phyloP scores from a whole-genome alignment of 2,888 invertebrate species.

The Acheta domesticus region DNA sequence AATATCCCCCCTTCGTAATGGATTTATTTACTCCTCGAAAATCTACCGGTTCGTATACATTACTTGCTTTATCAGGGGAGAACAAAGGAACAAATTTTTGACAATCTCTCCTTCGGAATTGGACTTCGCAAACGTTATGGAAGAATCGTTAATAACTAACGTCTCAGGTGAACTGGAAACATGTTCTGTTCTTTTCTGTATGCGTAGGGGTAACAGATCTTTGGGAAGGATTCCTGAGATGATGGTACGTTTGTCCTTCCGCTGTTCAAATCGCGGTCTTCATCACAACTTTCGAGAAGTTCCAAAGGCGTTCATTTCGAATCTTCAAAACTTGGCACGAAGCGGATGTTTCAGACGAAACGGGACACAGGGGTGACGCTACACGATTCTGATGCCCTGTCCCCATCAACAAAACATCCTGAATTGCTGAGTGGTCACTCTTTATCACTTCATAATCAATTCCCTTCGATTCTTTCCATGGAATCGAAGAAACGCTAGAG shows the following conservation, averaged over 20 bases:
- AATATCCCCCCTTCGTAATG: too few species aligned
- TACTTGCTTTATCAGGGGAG: background rate
- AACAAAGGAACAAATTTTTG: background rate
- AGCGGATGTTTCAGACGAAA: background rate
- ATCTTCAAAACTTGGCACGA: background rate
- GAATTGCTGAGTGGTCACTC: too few species aligned
- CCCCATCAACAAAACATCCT: background rate
- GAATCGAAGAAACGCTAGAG: too few species aligned
- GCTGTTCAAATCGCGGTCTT: background rate
- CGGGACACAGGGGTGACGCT: conserved; percentile 29
- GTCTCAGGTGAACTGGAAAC: background rate
- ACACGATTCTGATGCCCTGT: conserved; percentile 30
- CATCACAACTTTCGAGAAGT: background rate
- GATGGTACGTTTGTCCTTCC: background rate
- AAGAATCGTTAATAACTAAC: too few species aligned
- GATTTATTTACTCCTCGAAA: too few species aligned
- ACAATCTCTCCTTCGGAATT: background rate
- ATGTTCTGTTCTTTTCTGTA: background rate
- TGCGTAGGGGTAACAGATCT: background rate
- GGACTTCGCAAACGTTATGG: background rate
- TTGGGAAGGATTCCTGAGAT: background rate
- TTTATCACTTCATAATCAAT: too few species aligned
- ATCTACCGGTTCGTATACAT: too few species aligned
- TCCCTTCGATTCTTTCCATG: too few species aligned
- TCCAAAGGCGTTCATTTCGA: background rate